Conservation (phyloP, 92 coral and sea anemone genomes). For the Nematostella vectensis region DNA sequence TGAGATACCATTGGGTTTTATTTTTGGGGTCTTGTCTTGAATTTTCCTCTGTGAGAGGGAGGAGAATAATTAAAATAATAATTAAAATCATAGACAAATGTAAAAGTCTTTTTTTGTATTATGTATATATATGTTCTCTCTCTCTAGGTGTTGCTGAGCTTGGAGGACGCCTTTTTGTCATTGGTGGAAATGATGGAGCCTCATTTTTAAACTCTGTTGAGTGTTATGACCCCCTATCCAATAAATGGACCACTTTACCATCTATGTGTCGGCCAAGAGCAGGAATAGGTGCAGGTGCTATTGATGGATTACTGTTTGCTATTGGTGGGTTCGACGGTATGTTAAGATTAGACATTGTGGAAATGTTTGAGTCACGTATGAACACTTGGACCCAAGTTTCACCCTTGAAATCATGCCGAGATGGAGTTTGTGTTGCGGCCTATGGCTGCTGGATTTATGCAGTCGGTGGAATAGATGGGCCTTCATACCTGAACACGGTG, state of each 20-base stretch:
- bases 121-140: too few relatives aligned
- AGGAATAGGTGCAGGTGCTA: constrained; percentile 95
- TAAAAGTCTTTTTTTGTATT: too few relatives aligned
- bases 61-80: too few relatives aligned
- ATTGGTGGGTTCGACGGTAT: constrained; percentile 99
- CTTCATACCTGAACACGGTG: constrained; percentile 93
- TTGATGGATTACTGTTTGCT: constrained; percentile 89
- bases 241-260: constrained; percentile 86
- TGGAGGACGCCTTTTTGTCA: constrained; percentile 87
- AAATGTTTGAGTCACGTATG: constrained; percentile 98
- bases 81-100: too few relatives aligned
- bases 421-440: constrained; percentile 92
- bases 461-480: constrained; percentile 98
- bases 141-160: constrained; percentile 87
- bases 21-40: too few relatives aligned
- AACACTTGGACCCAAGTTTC: constrained; percentile 88
- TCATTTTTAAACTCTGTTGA: constrained; percentile 90
- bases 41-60: too few relatives aligned
- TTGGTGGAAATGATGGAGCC: constrained; percentile 97
- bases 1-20: too few relatives aligned
- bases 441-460: constrained; percentile 98
- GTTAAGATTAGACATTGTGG: constrained; percentile 82
- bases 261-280: constrained; percentile 95
- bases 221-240: constrained; percentile 90
- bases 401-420: constrained; percentile 86